phyloP scores from a whole-genome alignment of 2,888 invertebrate genomes.

The Diaphora mendica region DNA sequence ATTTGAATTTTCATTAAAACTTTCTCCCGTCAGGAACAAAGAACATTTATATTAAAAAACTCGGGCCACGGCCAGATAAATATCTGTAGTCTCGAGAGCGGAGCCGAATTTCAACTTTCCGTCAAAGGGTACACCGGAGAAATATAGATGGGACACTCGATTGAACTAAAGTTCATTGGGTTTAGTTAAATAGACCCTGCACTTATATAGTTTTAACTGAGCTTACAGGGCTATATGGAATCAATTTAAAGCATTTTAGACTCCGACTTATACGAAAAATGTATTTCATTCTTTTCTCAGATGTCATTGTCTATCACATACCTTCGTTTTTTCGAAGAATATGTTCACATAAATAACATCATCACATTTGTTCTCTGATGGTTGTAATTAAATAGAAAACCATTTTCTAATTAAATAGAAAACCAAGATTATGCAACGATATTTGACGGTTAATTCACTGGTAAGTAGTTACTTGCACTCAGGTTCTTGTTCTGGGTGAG shows the following conservation, averaged over 20 bases:
- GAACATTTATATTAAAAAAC: conserved; percentile 87
- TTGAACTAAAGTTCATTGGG: background rate
- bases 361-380: no score
- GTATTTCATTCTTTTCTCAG: background rate
- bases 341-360: no score
- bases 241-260: no score
- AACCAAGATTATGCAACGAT: no score
- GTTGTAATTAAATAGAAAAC: no score
- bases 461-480: no score
- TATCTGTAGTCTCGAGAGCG: conserved; percentile 86
- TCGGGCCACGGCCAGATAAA: conserved; percentile 84
- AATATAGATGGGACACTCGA: conserved; percentile 54
- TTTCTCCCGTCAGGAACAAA: conserved; percentile 85
- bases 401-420: no score
- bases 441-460: no score
- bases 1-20: conserved; percentile 85
- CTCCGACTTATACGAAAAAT: no score
- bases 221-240: background rate
- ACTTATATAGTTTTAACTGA: background rate
- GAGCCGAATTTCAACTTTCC: conserved; percentile 81
- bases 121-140: conserved; percentile 59
- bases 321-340: no score
- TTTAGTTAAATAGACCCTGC: background rate
- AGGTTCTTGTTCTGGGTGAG: no score
- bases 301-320: background rate